Evolutionary conservation across 2,797 vertebrate species (phyloP).

Genomic region (Sarcoramphus papa): DNA sequence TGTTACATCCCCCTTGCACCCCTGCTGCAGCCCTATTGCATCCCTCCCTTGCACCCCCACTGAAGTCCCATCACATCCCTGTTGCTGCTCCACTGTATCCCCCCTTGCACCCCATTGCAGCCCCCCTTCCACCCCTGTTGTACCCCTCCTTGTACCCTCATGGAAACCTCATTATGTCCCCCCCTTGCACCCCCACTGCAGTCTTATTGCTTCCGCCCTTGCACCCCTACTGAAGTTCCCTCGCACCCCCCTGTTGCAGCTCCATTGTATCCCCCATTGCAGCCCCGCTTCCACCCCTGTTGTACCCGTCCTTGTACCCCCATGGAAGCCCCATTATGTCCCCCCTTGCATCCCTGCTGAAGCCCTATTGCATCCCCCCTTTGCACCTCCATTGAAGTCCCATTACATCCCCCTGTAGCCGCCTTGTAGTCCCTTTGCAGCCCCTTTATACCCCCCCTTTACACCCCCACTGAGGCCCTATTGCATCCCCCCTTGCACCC

Average conservation of each 20-base stretch:
- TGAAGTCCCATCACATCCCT: background rate
- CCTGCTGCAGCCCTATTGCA: background rate
- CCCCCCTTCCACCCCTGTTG: background rate
- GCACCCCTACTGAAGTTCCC: background rate
- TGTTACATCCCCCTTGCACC: background rate
- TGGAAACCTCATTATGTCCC: background rate
- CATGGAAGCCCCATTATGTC: background rate
- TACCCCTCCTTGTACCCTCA: no score
- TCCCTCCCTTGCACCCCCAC: background rate
- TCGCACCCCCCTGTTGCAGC: background rate
- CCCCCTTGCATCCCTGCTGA: no score
- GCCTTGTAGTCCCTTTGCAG: background rate
- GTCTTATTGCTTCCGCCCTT: background rate
- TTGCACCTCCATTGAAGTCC: no score
- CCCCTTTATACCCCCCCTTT: no score
- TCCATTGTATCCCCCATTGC: background rate
- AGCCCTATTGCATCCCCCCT: background rate
- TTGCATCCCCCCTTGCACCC: background rate
- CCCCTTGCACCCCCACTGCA: no score
- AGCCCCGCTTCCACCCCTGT: background rate
- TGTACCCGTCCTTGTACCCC: background rate
- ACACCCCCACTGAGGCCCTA: background rate
- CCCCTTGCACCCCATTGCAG: background rate
- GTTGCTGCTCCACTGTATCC: background rate
- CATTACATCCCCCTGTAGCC: no score